Base-by-base conservation (phyloP, 2,113 vertebrate genomes). In the Mormoops blainvillei region DNA sequence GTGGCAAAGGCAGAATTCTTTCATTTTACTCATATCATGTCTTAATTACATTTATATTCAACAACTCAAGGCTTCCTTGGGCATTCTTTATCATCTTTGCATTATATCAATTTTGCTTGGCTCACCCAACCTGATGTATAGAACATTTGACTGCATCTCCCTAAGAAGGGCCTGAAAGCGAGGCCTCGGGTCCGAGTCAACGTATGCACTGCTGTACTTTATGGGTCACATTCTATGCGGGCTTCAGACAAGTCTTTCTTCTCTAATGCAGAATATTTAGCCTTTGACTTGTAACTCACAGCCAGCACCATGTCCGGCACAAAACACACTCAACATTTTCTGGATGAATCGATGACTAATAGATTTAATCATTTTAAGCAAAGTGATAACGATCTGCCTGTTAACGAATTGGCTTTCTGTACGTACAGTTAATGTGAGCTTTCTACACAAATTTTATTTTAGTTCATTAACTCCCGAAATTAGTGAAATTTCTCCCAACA, bases 371-470 rank as follows among this genome's bases (percentile, higher is more conserved):
- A 70, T 94, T 94, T 94, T 83, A 91, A 96, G 31, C 18, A 86
- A 73, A 73, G 36, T 70, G 56, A 61, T 73, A 80, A 38, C 81
- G 16, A 1, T 15, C 43, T 83, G 7, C n/a, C 41, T 91, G 16
- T 77, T 85, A 81, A 87, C 87, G 90, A 89, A 67, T n/a, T 87
- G 22, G 33, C 20, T 84, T 81, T 43, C 24, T 70, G 50, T 92
- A 90, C 50, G 84, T 73, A 63, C 68, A 54, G 90, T 85, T 82
- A 45, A 67, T 56, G 7, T 77, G n/a, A 43, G 11, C 28, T 89
- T 91, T 89, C 6, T 58, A 56, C 36, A 65, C 48, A 80, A 70
- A 76, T 97, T 96, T 92, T 77, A 78, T 88, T 87, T 95, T 87
- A 82, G 38, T 41, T 20, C 4, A 84, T 81, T 83, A 92, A 61